Evolutionary conservation across 2,797 vertebrate species (phyloP).

Genomic region (Pristis pectinata): DNA sequence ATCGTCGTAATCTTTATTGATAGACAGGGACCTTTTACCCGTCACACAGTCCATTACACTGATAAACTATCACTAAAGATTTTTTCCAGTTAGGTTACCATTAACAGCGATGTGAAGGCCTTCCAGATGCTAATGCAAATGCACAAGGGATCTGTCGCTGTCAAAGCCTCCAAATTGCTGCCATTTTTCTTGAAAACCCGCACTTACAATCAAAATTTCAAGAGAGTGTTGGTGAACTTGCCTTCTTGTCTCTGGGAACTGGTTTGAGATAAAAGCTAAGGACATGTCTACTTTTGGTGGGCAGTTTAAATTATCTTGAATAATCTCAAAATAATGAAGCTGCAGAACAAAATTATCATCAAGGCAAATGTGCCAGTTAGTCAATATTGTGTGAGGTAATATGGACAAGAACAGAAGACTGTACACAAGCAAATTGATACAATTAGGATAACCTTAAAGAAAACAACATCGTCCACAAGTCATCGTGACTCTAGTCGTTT

Average conservation of each 20-base stretch:
- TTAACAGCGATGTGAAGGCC: background rate
- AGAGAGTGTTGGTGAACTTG: background rate
- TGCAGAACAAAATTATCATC: background rate
- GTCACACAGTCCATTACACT: background rate
- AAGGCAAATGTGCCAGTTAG: no score
- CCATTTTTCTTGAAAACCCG: background rate
- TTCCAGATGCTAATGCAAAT: background rate
- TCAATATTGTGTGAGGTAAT: background rate
- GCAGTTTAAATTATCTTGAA: background rate
- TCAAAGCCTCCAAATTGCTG: background rate
- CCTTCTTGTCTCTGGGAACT: background rate
- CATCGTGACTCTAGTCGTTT: background rate
- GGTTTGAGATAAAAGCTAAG: background rate
- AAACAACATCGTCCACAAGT: no score
- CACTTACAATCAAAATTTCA: background rate
- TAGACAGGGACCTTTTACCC: background rate
- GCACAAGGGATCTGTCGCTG: background rate
- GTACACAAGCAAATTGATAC: background rate
- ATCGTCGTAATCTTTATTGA: background rate
- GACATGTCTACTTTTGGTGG: background rate
- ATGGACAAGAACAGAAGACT: no score
- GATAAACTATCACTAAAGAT: constrained; percentile 1
- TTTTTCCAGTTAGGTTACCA: background rate
- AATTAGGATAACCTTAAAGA: background rate
- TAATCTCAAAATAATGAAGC: constrained; percentile 10